phyloP scores from a whole-genome alignment of 2,888 invertebrate species.

The Platynereis dumerilii region DNA sequence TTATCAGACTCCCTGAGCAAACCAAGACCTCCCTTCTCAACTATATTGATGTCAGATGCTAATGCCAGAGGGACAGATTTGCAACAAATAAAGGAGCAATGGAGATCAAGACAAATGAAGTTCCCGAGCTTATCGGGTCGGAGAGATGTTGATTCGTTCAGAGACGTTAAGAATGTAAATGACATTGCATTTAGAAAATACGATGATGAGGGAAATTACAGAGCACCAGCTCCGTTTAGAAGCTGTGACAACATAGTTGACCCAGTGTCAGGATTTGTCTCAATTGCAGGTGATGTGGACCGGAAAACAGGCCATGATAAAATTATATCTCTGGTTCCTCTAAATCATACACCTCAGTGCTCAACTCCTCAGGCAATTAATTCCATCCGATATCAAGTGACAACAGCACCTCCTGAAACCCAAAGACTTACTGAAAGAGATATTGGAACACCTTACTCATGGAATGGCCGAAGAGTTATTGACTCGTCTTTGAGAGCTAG shows the following conservation, averaged over 20 bases:
- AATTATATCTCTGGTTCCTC: slow-evolving; percentile 50
- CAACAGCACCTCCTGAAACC: slow-evolving; percentile 50
- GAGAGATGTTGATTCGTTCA: slow-evolving; percentile 53
- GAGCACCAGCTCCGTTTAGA: slow-evolving; percentile 52
- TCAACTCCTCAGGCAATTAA: slow-evolving; percentile 44
- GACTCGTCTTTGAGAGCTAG: slow-evolving; percentile 53
- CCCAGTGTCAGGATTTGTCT: slow-evolving; percentile 60
- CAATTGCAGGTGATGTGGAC: slow-evolving; percentile 57
- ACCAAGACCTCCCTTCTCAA: slow-evolving; percentile 48
- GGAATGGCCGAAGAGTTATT: slow-evolving; percentile 55
- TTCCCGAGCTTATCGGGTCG: slow-evolving; percentile 51
- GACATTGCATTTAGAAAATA: slow-evolving; percentile 44
- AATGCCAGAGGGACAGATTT: slow-evolving; percentile 50
- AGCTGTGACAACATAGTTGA: slow-evolving; percentile 59
- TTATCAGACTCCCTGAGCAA: slow-evolving; percentile 51
- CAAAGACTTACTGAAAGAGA: slow-evolving; percentile 48
- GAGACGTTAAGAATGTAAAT: slow-evolving; percentile 37
- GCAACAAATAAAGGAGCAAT: slow-evolving; percentile 50
- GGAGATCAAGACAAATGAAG: slow-evolving; percentile 54
- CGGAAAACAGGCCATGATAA: slow-evolving; percentile 51
- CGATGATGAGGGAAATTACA: slow-evolving; percentile 55
- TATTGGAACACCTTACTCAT: slow-evolving; percentile 53
- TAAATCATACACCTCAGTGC: slow-evolving; percentile 52
- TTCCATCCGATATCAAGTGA: slow-evolving; percentile 44
- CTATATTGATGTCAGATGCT: slow-evolving; percentile 48